Base-by-base conservation (phyloP, 2,113 vertebrate genomes). In the Solea senegalensis region DNA sequence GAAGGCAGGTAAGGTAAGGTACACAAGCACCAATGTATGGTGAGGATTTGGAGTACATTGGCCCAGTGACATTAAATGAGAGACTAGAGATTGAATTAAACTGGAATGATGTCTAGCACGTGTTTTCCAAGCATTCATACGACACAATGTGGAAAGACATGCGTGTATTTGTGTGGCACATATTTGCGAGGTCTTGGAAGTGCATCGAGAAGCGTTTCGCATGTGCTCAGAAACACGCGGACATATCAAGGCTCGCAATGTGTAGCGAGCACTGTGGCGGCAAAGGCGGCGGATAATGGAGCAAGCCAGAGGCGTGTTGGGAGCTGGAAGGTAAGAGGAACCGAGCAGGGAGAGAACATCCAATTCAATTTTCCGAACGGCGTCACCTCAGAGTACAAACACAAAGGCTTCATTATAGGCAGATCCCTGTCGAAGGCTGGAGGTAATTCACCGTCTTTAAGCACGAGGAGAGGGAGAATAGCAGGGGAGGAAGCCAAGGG, bases 391-490 rank as follows among this genome's bases (percentile, higher is more conserved):
- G 74, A 85, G 90, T 90, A 80, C 88, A 92, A 91, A 92, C 90
- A 92, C 89, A 92, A 92, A 89, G 82, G 84, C 74, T 91, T 92
- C 86, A 90, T 92, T 90, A 86, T 82, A 81, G 80, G 58, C 74
- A 66, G 79, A 87, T 90, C 86, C 72, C 81, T 63, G 81, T 78
- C 85, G 85, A 90, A 88, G 63, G 82, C 73, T 78, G 81, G 15
- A 72, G 82, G 74, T 88, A 90, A 91, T 92, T 90, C 88, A 73
- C 67, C 12, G 53, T 83, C 77, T 88, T 79, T 53, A 76, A 69
- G 78, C 83, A 57, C 14, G 51, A 72, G 67, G 48, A 68, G 78
- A 75, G 58, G 48, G 74, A 72, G 53, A 62, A 72, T 34, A 53
- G 39, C 40, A 44, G 16, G 10, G 43, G 9, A 9, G 48, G 57